Conservation (phyloP, 2,113 vertebrate genomes). For the Lophura nycthemera region DNA sequence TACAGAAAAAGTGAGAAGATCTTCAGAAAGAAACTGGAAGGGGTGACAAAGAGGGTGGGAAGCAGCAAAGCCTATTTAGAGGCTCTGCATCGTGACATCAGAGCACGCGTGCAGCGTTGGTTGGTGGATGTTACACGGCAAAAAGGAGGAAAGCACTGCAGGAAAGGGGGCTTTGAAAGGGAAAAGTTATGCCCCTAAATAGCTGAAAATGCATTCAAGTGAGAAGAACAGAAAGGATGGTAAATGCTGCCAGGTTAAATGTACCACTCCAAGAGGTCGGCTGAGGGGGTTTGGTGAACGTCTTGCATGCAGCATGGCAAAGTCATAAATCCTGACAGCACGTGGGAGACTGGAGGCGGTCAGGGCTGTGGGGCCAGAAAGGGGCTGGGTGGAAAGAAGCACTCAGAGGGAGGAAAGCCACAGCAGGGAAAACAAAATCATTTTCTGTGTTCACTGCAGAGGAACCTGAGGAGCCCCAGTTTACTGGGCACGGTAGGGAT, state of each 20-base stretch:
- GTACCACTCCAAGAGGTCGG: background rate
- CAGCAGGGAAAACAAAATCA: background rate
- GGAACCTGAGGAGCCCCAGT: background rate
- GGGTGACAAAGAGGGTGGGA: background rate
- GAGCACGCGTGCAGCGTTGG: background rate
- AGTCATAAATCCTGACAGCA: constrained; percentile 30
- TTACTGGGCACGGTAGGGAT: too few relatives aligned
- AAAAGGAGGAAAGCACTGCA: background rate
- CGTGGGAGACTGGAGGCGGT: constrained; percentile 30
- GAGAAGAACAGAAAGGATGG: constrained; percentile 22
- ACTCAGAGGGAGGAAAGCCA: background rate
- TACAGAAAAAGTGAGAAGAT: background rate
- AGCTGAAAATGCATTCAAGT: background rate
- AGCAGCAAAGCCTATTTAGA: background rate
- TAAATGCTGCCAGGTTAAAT: constrained; percentile 31
- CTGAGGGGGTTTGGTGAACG: background rate
- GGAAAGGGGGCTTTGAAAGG: background rate
- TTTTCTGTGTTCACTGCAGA: background rate
- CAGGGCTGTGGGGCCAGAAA: background rate
- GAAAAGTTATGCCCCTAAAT: background rate
- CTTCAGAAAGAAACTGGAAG: background rate
- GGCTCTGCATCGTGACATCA: background rate
- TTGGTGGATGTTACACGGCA: background rate
- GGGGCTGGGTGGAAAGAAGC: background rate
- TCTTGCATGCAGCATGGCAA: constrained; percentile 2